Conservation (phyloP, 1,140 invertebrate species). For the Laupala kohalensis region DNA sequence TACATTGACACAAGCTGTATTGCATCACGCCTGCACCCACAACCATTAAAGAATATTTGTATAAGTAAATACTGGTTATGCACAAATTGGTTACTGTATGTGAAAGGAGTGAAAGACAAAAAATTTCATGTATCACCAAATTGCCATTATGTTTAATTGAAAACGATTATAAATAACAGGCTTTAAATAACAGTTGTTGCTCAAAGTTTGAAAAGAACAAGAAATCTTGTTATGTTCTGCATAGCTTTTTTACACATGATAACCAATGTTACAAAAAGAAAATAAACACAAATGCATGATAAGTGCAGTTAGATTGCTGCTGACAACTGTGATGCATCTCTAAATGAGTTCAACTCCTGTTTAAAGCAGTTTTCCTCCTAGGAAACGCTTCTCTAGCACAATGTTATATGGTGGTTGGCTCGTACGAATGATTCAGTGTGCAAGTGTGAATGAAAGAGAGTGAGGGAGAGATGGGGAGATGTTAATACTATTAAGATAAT, state of each 20-base stretch:
- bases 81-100: constrained; percentile 9
- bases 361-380: neutral
- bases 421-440: neutral
- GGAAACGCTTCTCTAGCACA: constrained; percentile 1
- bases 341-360: constrained; percentile 3
- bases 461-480: neutral
- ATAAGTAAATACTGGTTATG: constrained; percentile 2
- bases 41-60: neutral
- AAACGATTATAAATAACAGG: constrained; percentile 1
- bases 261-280: constrained; percentile 7
- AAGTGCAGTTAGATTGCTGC: constrained; percentile 3
- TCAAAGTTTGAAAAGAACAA: constrained; percentile 8
- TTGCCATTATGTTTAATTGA: constrained; percentile 6
- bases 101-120: constrained; percentile 2
- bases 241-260: constrained; percentile 7
- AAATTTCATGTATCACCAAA: neutral
- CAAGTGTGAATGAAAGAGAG: neutral
- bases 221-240: constrained; percentile 5
- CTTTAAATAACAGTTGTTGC: constrained; percentile 8
- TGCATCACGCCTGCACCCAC: neutral
- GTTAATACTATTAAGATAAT: constrained; percentile 5
- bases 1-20: neutral
- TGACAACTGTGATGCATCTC: constrained; percentile 1
- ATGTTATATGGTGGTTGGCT: constrained; percentile 2
- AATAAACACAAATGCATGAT: constrained; percentile 5